A percentile compares a stretch with the other conserved stretches of the same genome.
Conservation (phyloP, 2,888 invertebrate genomes). For the Antheraea yamamai region DNA sequence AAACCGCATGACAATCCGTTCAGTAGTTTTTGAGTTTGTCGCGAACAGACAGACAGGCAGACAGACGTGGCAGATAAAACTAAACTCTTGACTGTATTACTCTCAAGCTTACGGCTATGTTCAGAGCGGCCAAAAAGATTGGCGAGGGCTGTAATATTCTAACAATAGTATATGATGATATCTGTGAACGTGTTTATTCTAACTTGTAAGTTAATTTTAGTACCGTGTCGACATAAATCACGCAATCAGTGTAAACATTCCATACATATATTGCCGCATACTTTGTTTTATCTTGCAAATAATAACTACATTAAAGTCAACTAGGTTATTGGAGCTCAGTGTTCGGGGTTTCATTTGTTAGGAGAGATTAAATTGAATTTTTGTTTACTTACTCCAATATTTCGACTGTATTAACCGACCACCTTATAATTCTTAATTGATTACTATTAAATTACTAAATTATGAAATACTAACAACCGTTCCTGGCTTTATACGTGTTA, state of each 20-base stretch:
- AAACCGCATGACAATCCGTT: no score
- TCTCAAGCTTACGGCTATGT: no score
- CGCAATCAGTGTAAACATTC: constrained; percentile 33
- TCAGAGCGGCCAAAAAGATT: no score
- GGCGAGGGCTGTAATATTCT: neutral
- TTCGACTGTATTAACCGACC: neutral
- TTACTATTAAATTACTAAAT: no score
- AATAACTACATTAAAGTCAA: constrained; percentile 17
- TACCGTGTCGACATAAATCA: constrained; percentile 20
- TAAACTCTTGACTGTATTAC: no score
- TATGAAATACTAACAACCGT: no score
- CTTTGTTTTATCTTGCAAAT: constrained; percentile 17
- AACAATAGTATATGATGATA: neutral
- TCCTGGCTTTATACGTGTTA: no score
- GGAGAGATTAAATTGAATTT: neutral
- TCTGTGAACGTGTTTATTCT: constrained; percentile 3
- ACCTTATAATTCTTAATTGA: neutral
- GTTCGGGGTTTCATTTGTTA: constrained; percentile 4
- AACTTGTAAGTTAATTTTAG: constrained; percentile 22
- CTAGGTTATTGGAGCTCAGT: constrained; percentile 23
- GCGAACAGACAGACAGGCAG: no score
- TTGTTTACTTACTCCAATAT: constrained; percentile 1
- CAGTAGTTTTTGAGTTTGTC: no score
- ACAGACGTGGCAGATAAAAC: no score
- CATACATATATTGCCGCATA: constrained; percentile 21